phyloP scores from a whole-genome alignment of 2,113 vertebrate species.

The Tapirus terrestris region DNA sequence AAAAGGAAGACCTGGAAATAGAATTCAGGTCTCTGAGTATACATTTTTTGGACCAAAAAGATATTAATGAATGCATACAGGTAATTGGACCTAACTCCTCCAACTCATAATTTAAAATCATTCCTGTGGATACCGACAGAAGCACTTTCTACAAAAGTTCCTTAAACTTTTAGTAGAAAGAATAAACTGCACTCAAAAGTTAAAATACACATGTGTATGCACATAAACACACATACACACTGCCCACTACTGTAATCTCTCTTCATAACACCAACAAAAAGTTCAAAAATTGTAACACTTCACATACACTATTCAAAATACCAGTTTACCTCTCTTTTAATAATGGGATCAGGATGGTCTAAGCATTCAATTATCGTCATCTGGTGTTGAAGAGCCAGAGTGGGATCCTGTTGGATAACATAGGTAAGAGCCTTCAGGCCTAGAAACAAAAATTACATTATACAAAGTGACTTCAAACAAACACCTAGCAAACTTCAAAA shows the following conservation, averaged over 20 bases:
- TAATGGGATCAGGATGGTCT: slow-evolving; percentile 96
- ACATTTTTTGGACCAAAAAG: slow-evolving; percentile 13
- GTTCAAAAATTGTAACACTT: slow-evolving; percentile 19
- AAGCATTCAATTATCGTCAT: slow-evolving; percentile 99
- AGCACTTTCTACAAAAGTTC: slow-evolving; percentile 56
- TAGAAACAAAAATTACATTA: slow-evolving; percentile 78
- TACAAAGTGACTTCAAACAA: slow-evolving; percentile 22
- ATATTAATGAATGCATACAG: background rate
- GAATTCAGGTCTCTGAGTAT: background rate
- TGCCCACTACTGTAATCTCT: background rate
- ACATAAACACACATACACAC: background rate
- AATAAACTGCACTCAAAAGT: slow-evolving; percentile 32
- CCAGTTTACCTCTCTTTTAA: slow-evolving; percentile 95
- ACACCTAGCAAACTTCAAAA: slow-evolving; percentile 26
- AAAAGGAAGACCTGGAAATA: background rate
- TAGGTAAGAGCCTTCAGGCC: slow-evolving; percentile 97
- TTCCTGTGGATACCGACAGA: background rate
- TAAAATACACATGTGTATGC: background rate
- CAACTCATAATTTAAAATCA: slow-evolving; percentile 34
- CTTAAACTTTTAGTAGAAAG: slow-evolving; percentile 43
- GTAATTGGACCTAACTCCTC: background rate
- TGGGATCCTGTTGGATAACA: slow-evolving; percentile 96
- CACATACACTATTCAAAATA: slow-evolving; percentile 56
- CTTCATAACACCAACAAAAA: slow-evolving; percentile 37
- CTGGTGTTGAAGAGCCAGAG: slow-evolving; percentile 96